Base-by-base conservation (phyloP, 2,888 invertebrate species). In the Xanthostigma xanthostigma region DNA sequence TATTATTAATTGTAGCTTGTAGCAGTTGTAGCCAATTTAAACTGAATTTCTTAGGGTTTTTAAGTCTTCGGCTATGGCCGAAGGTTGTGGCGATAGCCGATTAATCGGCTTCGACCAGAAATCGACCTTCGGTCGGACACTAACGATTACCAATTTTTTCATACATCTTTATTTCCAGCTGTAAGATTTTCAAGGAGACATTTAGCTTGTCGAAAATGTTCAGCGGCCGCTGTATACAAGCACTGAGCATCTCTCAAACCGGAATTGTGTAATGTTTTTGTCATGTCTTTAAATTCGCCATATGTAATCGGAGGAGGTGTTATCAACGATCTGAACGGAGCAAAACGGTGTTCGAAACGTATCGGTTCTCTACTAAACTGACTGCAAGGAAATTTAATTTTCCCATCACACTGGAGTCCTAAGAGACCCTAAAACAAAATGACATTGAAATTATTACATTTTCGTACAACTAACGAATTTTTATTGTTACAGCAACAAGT, bases 291-390 rank as follows among this genome's bases (percentile, higher is more conserved):
- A 66, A 87, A 93, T 68, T 92, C 90, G 46, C 78, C 75, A 68
- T 96, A 96, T 58, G 87, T 86, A 10, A 95, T 89, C 5, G 89
- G 87, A 0, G 94, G 93, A 12, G 95, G 95, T 3, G 88, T 87
- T 11, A 87, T 75, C 10, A 95, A 75, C 36, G 82, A 80, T 12
- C 84, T 81, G 60, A 96, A 90, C 1, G 96, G 91, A 8, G 85
- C 80, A 71, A 97, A 91, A 46, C 96, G 79, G 60, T 95, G 94
- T 62, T 92, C 90, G 66, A 94, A 97, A 39, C 96, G 81, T 5
- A 96, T 92, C 59, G 88, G 83, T 64, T 96, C 93, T 62, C 82
- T 89, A 68, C 95, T 94, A 68, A 94, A 95, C 64, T 89, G 84
- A 6, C 84, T 80, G 61, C 85, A 79, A 0, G 94, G 94, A 63